These are phyloP conservation scores for Cheracebus regulus DNA, from an alignment of 2,797 vertebrate genomes.

Conservation along the genomic window DNA sequence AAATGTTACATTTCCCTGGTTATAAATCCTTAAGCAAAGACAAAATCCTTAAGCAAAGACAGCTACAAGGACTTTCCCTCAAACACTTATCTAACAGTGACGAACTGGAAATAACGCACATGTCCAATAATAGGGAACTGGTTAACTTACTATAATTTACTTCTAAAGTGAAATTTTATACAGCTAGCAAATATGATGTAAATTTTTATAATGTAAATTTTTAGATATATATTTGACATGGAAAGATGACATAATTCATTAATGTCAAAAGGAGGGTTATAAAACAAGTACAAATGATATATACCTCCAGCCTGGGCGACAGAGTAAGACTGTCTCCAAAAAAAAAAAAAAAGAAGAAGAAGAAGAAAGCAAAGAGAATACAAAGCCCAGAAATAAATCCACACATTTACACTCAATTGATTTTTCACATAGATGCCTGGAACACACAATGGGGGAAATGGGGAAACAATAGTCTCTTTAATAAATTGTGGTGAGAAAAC, in stretches of 20 bases:
- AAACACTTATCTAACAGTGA: neutral
- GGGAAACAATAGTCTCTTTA: neutral
- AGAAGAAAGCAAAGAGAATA: neutral
- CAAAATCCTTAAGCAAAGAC: slow-evolving; percentile 7
- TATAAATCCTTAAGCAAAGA: slow-evolving; percentile 19
- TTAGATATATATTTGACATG: neutral
- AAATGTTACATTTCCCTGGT: neutral
- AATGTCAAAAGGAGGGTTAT: neutral
- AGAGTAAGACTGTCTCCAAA: neutral
- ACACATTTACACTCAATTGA: neutral
- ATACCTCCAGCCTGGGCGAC: neutral
- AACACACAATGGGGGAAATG: neutral
- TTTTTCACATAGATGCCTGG: neutral
- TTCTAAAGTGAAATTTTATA: neutral
- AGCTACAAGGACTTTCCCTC: neutral
- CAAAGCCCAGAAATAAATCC: neutral
- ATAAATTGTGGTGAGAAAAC: neutral
- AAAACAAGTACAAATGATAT: neutral
- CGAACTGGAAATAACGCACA: neutral
- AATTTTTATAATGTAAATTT: neutral
- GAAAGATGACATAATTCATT: neutral
- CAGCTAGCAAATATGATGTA: neutral
- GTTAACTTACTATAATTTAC: neutral
- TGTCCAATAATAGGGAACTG: neutral
- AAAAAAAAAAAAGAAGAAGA: too few relatives aligned